Evolutionary conservation across 2,888 invertebrate species (phyloP).

Genomic region (Zygothrica quintamaculata): DNA sequence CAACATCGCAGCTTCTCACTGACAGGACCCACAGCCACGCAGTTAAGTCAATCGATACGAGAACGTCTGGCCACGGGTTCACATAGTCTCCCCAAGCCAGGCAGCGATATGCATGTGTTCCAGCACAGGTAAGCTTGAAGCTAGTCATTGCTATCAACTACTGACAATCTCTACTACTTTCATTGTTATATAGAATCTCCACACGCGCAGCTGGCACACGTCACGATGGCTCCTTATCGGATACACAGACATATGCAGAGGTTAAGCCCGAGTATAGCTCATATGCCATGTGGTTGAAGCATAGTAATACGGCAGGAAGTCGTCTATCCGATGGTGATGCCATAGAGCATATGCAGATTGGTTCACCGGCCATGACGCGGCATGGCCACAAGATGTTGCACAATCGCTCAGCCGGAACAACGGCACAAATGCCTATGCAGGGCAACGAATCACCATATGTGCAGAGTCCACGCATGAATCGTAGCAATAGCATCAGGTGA

Average conservation of each 20-base stretch:
- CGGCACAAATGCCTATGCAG: slow-evolving; percentile 51
- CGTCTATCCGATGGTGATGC: slow-evolving; percentile 95
- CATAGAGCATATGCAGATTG: slow-evolving; percentile 91
- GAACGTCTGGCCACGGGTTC: slow-evolving; percentile 94
- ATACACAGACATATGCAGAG: slow-evolving; percentile 91
- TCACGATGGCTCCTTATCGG: slow-evolving; percentile 93
- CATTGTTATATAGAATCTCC: slow-evolving; percentile 65
- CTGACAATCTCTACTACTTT: background rate
- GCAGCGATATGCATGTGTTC: slow-evolving; percentile 88
- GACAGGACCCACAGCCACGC: slow-evolving; percentile 93
- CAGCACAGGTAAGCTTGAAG: slow-evolving; percentile 86
- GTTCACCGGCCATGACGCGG: slow-evolving; percentile 87
- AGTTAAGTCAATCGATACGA: slow-evolving; percentile 93
- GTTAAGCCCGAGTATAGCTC: slow-evolving; percentile 92
- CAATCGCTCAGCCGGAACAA: slow-evolving; percentile 68
- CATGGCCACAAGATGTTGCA: slow-evolving; percentile 85
- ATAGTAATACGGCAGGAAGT: slow-evolving; percentile 92
- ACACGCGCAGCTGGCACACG: slow-evolving; percentile 85
- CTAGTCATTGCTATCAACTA: background rate
- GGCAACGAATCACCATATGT: slow-evolving; percentile 84
- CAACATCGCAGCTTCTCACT: slow-evolving; percentile 94
- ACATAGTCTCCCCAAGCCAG: slow-evolving; percentile 92
- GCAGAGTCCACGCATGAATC: slow-evolving; percentile 89
- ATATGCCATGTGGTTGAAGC: slow-evolving; percentile 94
- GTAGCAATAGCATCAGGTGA: slow-evolving; percentile 97